These are phyloP conservation scores for Taphrorychus bicolor DNA, from an alignment of 2,888 invertebrate genomes.

Conservation along the genomic window DNA sequence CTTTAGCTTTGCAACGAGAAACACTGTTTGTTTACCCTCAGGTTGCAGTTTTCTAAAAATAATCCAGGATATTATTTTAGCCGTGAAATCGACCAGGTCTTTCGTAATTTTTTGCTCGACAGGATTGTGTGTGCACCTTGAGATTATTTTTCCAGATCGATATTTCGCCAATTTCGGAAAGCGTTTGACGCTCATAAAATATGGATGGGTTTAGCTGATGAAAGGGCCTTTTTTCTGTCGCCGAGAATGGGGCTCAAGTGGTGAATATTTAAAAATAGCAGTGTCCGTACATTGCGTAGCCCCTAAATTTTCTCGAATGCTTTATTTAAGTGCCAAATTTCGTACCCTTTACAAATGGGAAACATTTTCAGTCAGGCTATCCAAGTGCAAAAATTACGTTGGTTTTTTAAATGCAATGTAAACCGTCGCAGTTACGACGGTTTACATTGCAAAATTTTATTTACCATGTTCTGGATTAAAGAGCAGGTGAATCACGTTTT, in stretches of 20 bases:
- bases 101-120: neutral
- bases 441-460: too few relatives aligned
- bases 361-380: too few relatives aligned
- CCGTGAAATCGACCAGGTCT: constrained; percentile 3
- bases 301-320: neutral
- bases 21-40: constrained; percentile 6
- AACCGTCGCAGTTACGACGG: too few relatives aligned
- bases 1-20: neutral
- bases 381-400: too few relatives aligned
- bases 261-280: neutral
- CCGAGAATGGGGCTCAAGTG: neutral
- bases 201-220: neutral
- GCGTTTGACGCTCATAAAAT: neutral
- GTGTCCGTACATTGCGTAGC: neutral
- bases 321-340: too few relatives aligned
- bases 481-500: too few relatives aligned
- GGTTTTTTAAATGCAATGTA: too few relatives aligned
- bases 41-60: constrained; percentile 17
- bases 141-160: neutral
- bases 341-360: too few relatives aligned
- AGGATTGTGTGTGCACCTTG: neutral
- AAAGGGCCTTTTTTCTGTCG: neutral
- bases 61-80: constrained; percentile 7
- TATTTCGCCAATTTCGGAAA: neutral
- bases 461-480: too few relatives aligned